Percentiles rank a stretch among this genome's conserved stretches.
phyloP scores from a whole-genome alignment of 2,113 vertebrate species.

The Todiramphus chloris region DNA sequence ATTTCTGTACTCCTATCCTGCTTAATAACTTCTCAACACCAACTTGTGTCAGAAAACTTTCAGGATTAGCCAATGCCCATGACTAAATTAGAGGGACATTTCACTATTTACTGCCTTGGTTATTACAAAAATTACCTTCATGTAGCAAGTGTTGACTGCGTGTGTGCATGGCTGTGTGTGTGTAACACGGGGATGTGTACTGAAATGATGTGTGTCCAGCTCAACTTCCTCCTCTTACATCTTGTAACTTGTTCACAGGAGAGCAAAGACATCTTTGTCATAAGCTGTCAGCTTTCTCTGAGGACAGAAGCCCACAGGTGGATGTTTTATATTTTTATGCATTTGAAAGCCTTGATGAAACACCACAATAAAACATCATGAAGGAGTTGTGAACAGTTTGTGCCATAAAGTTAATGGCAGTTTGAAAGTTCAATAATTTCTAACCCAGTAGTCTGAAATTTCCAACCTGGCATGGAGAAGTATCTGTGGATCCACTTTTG shows the following conservation, averaged over 20 bases:
- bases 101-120: neutral
- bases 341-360: neutral
- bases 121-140: neutral
- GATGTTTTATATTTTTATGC: neutral
- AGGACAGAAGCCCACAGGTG: neutral
- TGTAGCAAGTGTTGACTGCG: rapidly evolving
- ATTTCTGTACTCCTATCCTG: neutral
- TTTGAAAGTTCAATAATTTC: neutral
- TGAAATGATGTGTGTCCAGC: neutral
- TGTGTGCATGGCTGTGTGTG: rapidly evolving
- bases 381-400: neutral
- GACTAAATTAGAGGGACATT: neutral
- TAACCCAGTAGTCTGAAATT: neutral
- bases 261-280: neutral
- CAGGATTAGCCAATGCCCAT: neutral
- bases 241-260: neutral
- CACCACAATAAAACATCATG: neutral
- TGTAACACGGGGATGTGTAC: neutral
- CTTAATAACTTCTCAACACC: neutral
- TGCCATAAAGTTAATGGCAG: neutral
- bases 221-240: neutral
- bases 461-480: neutral
- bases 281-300: neutral
- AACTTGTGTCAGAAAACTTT: neutral
- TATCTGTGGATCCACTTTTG: neutral